phyloP scores from a whole-genome alignment of 1,140 invertebrate genomes.

The Vanessa tameamea region DNA sequence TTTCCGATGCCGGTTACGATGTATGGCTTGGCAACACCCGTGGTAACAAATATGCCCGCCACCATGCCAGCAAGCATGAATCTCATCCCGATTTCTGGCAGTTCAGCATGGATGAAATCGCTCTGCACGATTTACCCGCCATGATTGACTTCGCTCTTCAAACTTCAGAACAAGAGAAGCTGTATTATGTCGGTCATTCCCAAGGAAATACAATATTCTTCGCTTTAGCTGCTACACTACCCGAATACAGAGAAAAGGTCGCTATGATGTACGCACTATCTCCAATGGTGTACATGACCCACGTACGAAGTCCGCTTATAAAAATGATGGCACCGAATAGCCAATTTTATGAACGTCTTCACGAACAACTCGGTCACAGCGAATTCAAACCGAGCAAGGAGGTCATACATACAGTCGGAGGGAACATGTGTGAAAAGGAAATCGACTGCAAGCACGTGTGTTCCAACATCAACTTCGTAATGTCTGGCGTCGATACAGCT shows the following conservation, averaged over 20 bases:
- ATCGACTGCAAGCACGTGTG: slow-evolving; percentile 81
- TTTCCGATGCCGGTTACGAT: slow-evolving; percentile 84
- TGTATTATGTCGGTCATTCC: slow-evolving; percentile 86
- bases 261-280: slow-evolving; percentile 83
- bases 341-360: slow-evolving; percentile 81
- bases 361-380: slow-evolving; percentile 81
- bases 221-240: slow-evolving; percentile 81
- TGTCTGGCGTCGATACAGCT: slow-evolving; percentile 80
- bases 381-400: slow-evolving; percentile 82
- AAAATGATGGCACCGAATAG: slow-evolving; percentile 77
- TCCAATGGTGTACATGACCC: slow-evolving; percentile 83
- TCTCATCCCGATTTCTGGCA: slow-evolving; percentile 78
- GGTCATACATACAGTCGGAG: slow-evolving; percentile 77
- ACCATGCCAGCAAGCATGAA: slow-evolving; percentile 79
- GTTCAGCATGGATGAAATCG: slow-evolving; percentile 87
- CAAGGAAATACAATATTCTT: slow-evolving; percentile 75
- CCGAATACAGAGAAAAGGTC: slow-evolving; percentile 85
- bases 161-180: slow-evolving; percentile 73
- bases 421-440: slow-evolving; percentile 78
- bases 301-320: slow-evolving; percentile 83
- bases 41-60: slow-evolving; percentile 86
- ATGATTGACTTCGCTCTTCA: slow-evolving; percentile 86
- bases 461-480: slow-evolving; percentile 82
- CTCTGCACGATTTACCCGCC: slow-evolving; percentile 86
- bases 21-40: slow-evolving; percentile 89